Conservation (phyloP, 2,797 vertebrate species). For the Amphiprion clarkii region DNA sequence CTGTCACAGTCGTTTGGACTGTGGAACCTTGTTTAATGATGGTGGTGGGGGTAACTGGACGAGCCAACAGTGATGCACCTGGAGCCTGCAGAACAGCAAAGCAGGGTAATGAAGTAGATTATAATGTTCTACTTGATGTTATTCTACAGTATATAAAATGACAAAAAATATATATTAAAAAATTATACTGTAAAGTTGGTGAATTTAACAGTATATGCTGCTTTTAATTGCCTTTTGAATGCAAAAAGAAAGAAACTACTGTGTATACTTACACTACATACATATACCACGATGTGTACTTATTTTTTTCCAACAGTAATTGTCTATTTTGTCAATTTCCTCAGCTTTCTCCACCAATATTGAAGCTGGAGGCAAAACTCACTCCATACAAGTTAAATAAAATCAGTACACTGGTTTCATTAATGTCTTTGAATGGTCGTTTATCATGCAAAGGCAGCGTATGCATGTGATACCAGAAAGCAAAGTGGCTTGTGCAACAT, state of each 20-base stretch:
- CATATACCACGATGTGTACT: too few species aligned
- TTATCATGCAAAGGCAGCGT: too few species aligned
- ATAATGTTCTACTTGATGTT: neutral
- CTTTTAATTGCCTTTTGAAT: neutral
- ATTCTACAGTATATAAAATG: neutral
- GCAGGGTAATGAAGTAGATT: neutral
- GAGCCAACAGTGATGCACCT: conserved; percentile 88
- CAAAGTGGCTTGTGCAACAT: too few species aligned
- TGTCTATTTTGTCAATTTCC: neutral
- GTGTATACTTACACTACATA: too few species aligned
- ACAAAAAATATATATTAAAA: neutral
- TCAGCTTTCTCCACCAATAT: neutral
- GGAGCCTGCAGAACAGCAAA: conserved; percentile 83
- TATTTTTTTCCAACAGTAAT: neutral
- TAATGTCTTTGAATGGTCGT: too few species aligned
- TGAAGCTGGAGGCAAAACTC: conserved; percentile 4
- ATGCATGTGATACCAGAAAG: too few species aligned
- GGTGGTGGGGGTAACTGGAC: conserved; percentile 90
- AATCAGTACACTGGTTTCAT: neutral
- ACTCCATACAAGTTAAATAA: neutral
- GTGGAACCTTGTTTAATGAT: conserved; percentile 93
- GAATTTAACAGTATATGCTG: neutral
- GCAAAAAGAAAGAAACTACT: neutral
- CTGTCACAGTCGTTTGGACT: conserved; percentile 89
- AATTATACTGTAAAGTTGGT: neutral